These are phyloP conservation scores for Toxotes lorentzi DNA, from an alignment of 2,797 vertebrate species.

Conservation along the genomic window DNA sequence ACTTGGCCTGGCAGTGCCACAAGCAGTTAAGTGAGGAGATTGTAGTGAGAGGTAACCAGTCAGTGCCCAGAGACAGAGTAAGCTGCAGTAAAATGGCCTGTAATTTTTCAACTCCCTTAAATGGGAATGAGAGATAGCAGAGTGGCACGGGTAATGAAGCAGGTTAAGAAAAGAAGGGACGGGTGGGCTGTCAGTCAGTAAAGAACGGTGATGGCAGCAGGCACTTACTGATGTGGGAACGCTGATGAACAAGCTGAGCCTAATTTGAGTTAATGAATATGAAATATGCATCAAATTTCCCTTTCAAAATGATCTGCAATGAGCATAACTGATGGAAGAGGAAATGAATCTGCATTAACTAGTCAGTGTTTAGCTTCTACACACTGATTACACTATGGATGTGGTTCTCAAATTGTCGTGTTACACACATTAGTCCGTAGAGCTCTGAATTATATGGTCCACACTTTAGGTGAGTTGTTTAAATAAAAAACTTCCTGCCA, in stretches of 20 bases:
- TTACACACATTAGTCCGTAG: conserved; percentile 16
- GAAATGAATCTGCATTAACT: conserved; percentile 48
- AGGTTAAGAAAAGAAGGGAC: conserved; percentile 24
- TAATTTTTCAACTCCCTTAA: conserved; percentile 46
- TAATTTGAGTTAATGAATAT: conserved; percentile 73
- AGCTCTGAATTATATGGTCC: neutral
- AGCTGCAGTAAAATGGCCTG: conserved; percentile 42
- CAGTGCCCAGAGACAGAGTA: conserved; percentile 3
- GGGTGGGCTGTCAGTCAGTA: conserved; percentile 45
- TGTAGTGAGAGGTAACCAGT: conserved; percentile 42
- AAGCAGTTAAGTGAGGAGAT: conserved; percentile 51
- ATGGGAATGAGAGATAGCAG: conserved; percentile 40
- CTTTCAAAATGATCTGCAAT: conserved; percentile 55
- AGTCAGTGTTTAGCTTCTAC: conserved; percentile 18
- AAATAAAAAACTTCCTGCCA: neutral
- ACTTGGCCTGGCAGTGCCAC: conserved; percentile 41
- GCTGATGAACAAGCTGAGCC: conserved; percentile 65
- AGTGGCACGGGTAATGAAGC: conserved; percentile 47
- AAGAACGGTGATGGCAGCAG: conserved; percentile 33
- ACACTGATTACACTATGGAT: conserved; percentile 23
- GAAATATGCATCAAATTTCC: conserved; percentile 68
- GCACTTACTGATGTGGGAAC: conserved; percentile 48
- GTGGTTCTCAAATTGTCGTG: conserved; percentile 21
- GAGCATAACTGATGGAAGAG: conserved; percentile 43
- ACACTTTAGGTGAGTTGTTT: too few relatives aligned